These are phyloP conservation scores for Pollachius pollachius DNA, from an alignment of 2,113 vertebrate species.

Conservation along the genomic window DNA sequence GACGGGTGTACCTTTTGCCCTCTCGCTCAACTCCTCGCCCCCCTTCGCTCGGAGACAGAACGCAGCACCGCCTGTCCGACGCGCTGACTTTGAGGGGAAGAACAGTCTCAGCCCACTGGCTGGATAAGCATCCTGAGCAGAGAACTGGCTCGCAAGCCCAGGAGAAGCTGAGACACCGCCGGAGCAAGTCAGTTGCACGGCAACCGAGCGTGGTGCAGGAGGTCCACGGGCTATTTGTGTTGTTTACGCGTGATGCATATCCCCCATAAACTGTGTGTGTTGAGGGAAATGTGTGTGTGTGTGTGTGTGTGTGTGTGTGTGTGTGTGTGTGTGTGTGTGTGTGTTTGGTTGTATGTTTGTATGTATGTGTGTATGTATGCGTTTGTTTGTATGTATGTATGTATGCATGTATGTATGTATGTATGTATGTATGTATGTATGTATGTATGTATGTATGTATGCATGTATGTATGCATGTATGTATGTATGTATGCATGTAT, in stretches of 20 bases:
- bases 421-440: slow-evolving; percentile 6
- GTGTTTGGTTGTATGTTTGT: slow-evolving; percentile 3
- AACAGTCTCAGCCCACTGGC: neutral
- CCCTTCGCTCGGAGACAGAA: neutral
- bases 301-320: too few species aligned
- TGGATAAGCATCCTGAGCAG: neutral
- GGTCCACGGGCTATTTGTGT: too few species aligned
- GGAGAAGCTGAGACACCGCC: too few species aligned
- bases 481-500: neutral
- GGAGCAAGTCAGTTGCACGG: too few species aligned
- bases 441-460: neutral
- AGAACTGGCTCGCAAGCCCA: neutral
- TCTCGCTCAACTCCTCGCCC: neutral
- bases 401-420: slow-evolving; percentile 1
- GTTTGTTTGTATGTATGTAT: neutral
- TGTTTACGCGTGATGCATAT: too few species aligned
- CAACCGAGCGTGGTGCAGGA: too few species aligned
- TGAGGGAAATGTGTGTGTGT: too few species aligned
- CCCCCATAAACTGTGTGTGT: too few species aligned
- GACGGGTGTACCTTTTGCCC: neutral
- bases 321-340: too few species aligned
- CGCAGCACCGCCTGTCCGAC: too few species aligned
- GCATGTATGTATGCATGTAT: neutral
- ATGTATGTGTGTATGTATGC: neutral
- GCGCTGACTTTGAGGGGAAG: neutral